These are phyloP conservation scores for Drosophila jambulina DNA, from an alignment of 1,140 invertebrate genomes.

Conservation along the genomic window DNA sequence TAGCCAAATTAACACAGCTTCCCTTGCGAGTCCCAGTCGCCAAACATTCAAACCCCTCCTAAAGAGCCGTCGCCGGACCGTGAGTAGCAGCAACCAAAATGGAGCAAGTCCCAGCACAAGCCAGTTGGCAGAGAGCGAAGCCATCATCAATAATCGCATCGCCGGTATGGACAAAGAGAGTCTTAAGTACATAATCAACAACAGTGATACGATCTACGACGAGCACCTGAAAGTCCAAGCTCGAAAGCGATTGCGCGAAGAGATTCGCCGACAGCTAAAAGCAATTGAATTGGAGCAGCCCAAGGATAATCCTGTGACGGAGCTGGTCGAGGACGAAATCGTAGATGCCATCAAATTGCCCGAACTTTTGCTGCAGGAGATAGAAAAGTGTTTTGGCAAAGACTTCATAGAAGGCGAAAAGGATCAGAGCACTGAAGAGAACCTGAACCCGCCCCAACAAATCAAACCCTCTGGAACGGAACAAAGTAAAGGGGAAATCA, in stretches of 20 bases:
- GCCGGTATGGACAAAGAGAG: slow-evolving; percentile 73
- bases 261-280: slow-evolving; percentile 70
- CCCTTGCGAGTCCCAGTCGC: not conserved
- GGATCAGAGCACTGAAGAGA: not conserved
- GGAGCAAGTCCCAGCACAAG: not conserved
- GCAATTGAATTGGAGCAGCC: slow-evolving; percentile 62
- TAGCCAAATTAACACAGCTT: not conserved
- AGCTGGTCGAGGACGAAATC: slow-evolving; percentile 71
- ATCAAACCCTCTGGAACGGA: not conserved
- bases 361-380: slow-evolving; percentile 64
- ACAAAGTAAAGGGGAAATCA: not conserved
- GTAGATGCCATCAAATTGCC: slow-evolving; percentile 75
- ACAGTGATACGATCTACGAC: slow-evolving; percentile 72
- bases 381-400: slow-evolving; percentile 73
- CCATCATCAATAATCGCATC: slow-evolving; percentile 55
- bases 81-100: slow-evolving; percentile 12
- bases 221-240: slow-evolving; percentile 74
- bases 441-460: not conserved
- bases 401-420: slow-evolving; percentile 26
- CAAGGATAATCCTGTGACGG: slow-evolving; percentile 34
- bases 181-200: slow-evolving; percentile 80
- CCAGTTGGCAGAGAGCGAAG: slow-evolving; percentile 7
- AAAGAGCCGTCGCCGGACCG: slow-evolving; percentile 32
- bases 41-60: not conserved
- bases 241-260: slow-evolving; percentile 64